phyloP scores from a whole-genome alignment of 2,888 invertebrate species.

The Pseudococcus jackbeardsleyi region DNA sequence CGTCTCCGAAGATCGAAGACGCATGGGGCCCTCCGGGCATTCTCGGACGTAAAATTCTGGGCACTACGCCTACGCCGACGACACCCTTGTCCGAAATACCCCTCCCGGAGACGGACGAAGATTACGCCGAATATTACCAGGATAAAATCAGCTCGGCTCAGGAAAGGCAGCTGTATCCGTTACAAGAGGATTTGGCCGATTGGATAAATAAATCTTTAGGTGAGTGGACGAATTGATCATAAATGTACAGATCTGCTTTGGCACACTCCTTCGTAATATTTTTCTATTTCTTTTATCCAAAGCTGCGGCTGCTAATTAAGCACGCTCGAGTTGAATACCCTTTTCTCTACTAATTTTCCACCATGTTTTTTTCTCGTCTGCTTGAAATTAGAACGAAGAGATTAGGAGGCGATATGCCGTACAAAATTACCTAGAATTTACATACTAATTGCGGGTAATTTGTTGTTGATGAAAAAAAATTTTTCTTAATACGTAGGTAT shows the following conservation, averaged over 20 bases:
- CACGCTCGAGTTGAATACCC: constrained; percentile 36
- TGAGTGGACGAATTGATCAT: constrained; percentile 69
- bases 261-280: too few relatives aligned
- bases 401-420: neutral
- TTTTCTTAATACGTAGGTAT: neutral
- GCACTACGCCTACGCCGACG: constrained; percentile 60
- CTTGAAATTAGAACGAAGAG: constrained; percentile 24
- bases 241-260: too few relatives aligned
- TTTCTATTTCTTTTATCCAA: neutral
- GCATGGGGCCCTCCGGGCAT: constrained; percentile 65
- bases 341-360: constrained; percentile 39
- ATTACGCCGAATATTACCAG: constrained; percentile 77
- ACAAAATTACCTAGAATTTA: constrained; percentile 35
- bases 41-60: constrained; percentile 59
- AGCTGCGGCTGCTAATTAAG: neutral
- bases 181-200: constrained; percentile 89
- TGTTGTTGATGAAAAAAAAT: constrained; percentile 23
- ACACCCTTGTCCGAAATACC: constrained; percentile 62
- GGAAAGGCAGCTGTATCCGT: constrained; percentile 83
- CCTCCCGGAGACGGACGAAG: constrained; percentile 72
- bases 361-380: constrained; percentile 8
- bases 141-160: constrained; percentile 83
- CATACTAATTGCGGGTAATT: constrained; percentile 26
- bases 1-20: constrained; percentile 58
- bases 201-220: constrained; percentile 90